A percentile compares a stretch with the other conserved stretches of the same genome.
These are phyloP conservation scores for Serinus canaria DNA, from an alignment of 2,113 vertebrate species.

Conservation along the genomic window DNA sequence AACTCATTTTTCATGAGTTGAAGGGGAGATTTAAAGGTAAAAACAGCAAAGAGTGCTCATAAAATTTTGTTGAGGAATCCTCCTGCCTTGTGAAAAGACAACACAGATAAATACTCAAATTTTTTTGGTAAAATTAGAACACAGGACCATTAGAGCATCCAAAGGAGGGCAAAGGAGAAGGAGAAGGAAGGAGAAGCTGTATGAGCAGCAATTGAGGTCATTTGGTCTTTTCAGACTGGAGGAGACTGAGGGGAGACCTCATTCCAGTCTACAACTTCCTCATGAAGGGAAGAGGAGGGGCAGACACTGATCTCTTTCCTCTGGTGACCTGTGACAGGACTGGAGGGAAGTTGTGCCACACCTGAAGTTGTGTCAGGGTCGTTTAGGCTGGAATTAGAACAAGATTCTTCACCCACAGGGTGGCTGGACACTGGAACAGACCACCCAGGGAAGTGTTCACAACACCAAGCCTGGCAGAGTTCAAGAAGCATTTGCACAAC, in stretches of 20 bases:
- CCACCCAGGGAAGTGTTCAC: background rate
- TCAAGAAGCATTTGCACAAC: background rate
- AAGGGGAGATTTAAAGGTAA: background rate
- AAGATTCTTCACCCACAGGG: background rate
- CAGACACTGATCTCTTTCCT: background rate
- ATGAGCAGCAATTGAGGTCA: background rate
- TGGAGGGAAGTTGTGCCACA: background rate
- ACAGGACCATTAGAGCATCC: background rate
- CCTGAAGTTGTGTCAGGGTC: background rate
- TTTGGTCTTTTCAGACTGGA: background rate
- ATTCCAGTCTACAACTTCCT: background rate
- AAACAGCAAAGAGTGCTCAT: background rate
- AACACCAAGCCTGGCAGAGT: background rate
- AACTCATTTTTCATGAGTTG: background rate
- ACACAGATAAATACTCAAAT: background rate
- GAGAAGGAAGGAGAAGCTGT: accelerated
- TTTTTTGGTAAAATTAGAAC: background rate
- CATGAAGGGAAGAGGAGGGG: background rate
- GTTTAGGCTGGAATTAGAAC: background rate
- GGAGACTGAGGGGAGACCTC: background rate
- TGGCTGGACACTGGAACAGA: background rate
- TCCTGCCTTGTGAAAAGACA: background rate
- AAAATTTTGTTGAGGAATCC: background rate
- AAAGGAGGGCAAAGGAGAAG: background rate
- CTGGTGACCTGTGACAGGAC: background rate